Base-by-base conservation (phyloP, 2,888 invertebrate genomes). In the Creontiades dilutus region DNA sequence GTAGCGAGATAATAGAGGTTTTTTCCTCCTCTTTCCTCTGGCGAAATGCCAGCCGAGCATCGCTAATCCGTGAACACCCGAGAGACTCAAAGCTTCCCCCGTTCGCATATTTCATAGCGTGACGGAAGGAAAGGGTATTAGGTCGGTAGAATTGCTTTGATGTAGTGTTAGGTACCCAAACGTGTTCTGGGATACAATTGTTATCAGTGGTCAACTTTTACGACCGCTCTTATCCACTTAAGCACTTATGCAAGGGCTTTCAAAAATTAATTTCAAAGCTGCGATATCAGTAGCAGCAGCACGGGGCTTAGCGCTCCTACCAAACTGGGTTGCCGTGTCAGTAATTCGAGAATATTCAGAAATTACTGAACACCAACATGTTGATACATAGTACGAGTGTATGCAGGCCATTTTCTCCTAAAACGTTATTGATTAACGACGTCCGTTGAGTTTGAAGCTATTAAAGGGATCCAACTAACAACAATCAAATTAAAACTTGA, bases 1-100 rank as follows among this genome's bases (percentile, higher is more conserved):
- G 80, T 80, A 46, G 80, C 46, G 47, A 80, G 37, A 47, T 80
- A 80, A 80, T 37, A n/a, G 80, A 80, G 80, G 47, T 46, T 48
- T 80, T 68, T 68, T 23, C 23, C 9, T 46, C 48, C 80, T 78
- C 80, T 80, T 80, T 48, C n/a, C 48, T 5, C 46, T 80, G 80
- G 80, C 80, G 37, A 19, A 48, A 48, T 37, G 80, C 80, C 80
- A 80, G 19, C 37, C 68, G 11, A 68, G 68, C 80, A 37, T 37
- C 80, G 80, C 46, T 37, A 37, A 80, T 80, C 80, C 48, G 37
- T 23, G 14, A 80, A 80, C 19, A n/a, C n/a, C 68, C 68, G 23
- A 61, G 16, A 23, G 68, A 23, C 23, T 68, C 68, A 19, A 68
- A 23, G 68, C 23, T 68, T 82, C 82, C 48, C 11, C 23, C 27